Percentiles rank a stretch among this genome's conserved stretches.
phyloP scores from a whole-genome alignment of 2,797 vertebrate genomes.

The Mareca strepera region DNA sequence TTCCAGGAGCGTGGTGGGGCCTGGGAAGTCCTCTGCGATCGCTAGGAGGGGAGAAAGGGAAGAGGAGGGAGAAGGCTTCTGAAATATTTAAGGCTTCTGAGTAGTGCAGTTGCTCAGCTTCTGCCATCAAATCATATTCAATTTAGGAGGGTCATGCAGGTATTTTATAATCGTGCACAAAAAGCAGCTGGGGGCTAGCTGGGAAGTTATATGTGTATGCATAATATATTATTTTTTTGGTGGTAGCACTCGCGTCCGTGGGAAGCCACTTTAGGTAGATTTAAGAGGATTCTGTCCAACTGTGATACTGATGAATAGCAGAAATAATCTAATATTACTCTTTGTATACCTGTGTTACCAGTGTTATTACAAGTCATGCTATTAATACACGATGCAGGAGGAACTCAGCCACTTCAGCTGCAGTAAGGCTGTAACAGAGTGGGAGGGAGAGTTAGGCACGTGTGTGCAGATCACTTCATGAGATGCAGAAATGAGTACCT shows the following conservation, averaged over 20 bases:
- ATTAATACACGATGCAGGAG: neutral
- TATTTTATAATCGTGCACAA: conserved; percentile 30
- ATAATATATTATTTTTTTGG: conserved; percentile 55
- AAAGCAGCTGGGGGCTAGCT: conserved; percentile 50
- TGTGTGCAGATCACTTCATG: neutral
- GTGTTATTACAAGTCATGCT: conserved; percentile 2
- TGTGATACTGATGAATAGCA: conserved; percentile 44
- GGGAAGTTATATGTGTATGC: neutral
- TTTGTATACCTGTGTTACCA: neutral
- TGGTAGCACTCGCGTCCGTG: conserved; percentile 12
- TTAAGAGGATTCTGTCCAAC: conserved; percentile 61
- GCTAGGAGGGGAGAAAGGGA: conserved; percentile 12
- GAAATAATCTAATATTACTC: conserved; percentile 68
- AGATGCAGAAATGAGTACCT: neutral
- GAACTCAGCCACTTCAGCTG: neutral
- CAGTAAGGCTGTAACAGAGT: neutral
- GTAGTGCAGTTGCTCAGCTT: conserved; percentile 37
- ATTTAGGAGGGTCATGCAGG: conserved; percentile 43
- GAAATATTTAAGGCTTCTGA: conserved; percentile 45
- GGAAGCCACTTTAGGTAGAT: conserved; percentile 68
- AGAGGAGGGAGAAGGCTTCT: conserved; percentile 44
- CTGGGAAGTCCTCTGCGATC: neutral
- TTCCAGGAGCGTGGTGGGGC: conserved; percentile 27
- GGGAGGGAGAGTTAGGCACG: neutral
- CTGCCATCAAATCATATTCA: conserved; percentile 57